A percentile compares a stretch with the other conserved stretches of the same genome.
Conservation (phyloP, 2,888 invertebrate species). For the Eupsilia transversa region DNA sequence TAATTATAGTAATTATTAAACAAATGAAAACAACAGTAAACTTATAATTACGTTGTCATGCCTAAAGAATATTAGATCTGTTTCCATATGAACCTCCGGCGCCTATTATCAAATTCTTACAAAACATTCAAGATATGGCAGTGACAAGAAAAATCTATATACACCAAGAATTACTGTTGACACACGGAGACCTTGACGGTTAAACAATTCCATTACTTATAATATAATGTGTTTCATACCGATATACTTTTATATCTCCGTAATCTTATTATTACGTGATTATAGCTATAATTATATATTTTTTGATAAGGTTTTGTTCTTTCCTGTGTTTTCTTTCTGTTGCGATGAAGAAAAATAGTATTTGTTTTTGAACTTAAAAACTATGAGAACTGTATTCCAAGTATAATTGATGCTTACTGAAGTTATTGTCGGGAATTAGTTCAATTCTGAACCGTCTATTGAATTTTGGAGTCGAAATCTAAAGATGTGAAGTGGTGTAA, state of each 20-base stretch:
- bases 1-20: neutral
- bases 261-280: constrained; percentile 66
- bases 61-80: neutral
- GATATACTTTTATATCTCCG: constrained; percentile 59
- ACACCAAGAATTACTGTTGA: constrained; percentile 31
- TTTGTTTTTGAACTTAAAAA: neutral
- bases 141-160: constrained; percentile 38
- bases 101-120: constrained; percentile 28
- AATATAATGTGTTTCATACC: constrained; percentile 49
- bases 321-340: constrained; percentile 10
- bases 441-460: neutral
- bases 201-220: constrained; percentile 24
- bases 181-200: constrained; percentile 45
- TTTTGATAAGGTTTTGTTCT: constrained; percentile 47
- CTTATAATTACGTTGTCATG: neutral
- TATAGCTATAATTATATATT: constrained; percentile 56
- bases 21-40: neutral
- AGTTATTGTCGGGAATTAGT: neutral
- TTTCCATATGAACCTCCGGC: neutral
- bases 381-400: neutral
- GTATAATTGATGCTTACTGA: neutral
- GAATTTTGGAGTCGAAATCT: neutral
- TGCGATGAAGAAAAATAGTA: neutral
- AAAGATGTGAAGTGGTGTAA: neutral
- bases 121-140: constrained; percentile 22